These are phyloP conservation scores for Helicoverpa zea DNA, from an alignment of 1,140 invertebrate genomes.

Conservation along the genomic window DNA sequence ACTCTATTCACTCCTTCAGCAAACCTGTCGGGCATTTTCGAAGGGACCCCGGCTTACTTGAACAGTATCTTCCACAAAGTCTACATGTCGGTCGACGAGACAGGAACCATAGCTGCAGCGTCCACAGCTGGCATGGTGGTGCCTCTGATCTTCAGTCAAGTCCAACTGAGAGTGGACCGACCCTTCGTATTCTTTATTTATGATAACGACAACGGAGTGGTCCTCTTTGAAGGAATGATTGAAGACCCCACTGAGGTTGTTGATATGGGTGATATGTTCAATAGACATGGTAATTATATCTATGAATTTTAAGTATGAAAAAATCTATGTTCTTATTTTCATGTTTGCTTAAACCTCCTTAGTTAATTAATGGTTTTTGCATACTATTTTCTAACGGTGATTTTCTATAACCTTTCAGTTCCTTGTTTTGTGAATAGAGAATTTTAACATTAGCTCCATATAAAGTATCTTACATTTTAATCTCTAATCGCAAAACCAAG, in stretches of 20 bases:
- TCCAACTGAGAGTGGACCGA: slow-evolving; percentile 86
- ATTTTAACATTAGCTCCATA: too few species aligned
- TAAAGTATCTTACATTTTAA: too few species aligned
- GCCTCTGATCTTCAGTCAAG: slow-evolving; percentile 86
- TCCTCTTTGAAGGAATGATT: slow-evolving; percentile 90
- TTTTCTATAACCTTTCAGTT: too few species aligned
- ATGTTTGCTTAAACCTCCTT: too few species aligned
- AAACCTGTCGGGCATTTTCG: slow-evolving; percentile 89
- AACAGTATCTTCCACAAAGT: slow-evolving; percentile 90
- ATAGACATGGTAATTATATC: neutral
- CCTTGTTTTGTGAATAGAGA: too few species aligned
- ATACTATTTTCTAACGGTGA: too few species aligned
- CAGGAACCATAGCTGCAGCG: slow-evolving; percentile 91
- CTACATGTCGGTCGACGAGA: slow-evolving; percentile 91
- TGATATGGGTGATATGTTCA: slow-evolving; percentile 41
- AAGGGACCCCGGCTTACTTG: slow-evolving; percentile 82
- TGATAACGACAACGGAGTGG: slow-evolving; percentile 87
- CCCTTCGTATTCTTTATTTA: slow-evolving; percentile 92
- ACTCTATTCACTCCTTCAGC: slow-evolving; percentile 88
- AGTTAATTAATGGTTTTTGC: too few species aligned
- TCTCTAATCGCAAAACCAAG: too few species aligned
- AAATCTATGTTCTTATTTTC: too few species aligned
- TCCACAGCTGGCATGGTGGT: slow-evolving; percentile 88
- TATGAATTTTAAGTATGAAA: neutral
- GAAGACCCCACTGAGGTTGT: slow-evolving; percentile 80